Base-by-base conservation (phyloP, 2,888 invertebrate genomes). In the Syrista parreyssii region DNA sequence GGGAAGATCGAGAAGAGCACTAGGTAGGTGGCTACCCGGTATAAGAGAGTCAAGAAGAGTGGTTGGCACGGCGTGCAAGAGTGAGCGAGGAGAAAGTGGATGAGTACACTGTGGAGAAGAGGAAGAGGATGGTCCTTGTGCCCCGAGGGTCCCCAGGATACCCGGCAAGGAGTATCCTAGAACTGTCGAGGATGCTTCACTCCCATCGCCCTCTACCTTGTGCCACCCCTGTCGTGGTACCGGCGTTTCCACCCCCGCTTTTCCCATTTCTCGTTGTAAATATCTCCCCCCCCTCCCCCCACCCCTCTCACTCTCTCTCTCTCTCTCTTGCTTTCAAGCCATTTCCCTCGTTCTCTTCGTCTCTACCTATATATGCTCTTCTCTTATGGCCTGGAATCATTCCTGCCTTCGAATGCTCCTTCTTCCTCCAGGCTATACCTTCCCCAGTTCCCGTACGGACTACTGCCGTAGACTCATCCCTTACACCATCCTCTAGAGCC, bases 181-280 rank as follows among this genome's bases (percentile, higher is more conserved):
- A 90, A 86, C 85, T 84, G 85, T 91, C 86, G 89, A 90, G 90
- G 87, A 91, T 90, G 81, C 90, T 90, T 91, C 90, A 90, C 86
- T 87, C 85, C 85, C 88, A 86, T 88, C 87, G 84, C 85, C 86
- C 85, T 86, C 82, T 83, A 85, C 85, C 85, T 85, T 86, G 82
- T 83, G 76, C 84, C 82, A 84, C 84, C 82, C 80, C 77, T 75
- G 77, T 74, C 76, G 73, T 78, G 79, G 79, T 78, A 76, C 80
- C 31, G 71, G 15, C 71, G 31, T 33, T 33, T 33, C 71, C 71
- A 31, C 71, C 71, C 71, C 71, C 32, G 33, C 31, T 71, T 68
- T 75, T 40, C 69, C 75, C 68, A 71, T 71, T 71, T 71, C 71
- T 71, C 71, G 31, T 71, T 71, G 71, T 31, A 71, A 71, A 71